phyloP scores from a whole-genome alignment of 2,113 vertebrate genomes.

The Jacana jacana region DNA sequence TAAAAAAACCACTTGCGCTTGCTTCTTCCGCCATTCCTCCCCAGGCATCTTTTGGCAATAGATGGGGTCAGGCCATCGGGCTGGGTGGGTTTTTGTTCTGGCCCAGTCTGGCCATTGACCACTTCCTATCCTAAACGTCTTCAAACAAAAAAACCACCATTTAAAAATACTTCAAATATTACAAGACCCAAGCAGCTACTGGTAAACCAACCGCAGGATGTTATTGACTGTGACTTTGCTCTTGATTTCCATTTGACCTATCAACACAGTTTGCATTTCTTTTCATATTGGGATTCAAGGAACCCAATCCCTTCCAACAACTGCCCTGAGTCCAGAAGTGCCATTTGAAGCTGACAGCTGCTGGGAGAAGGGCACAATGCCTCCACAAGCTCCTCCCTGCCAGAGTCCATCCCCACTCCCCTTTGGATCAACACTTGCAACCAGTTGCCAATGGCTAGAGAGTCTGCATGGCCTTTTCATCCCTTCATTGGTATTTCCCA shows the following conservation, averaged over 20 bases:
- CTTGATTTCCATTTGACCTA: background rate
- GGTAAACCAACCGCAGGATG: background rate
- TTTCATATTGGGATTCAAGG: background rate
- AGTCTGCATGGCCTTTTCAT: background rate
- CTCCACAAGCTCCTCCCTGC: background rate
- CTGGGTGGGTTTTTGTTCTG: background rate
- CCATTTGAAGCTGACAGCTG: conserved; percentile 24
- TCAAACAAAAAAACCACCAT: background rate
- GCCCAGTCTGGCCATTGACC: background rate
- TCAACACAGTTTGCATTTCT: background rate
- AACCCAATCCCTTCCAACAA: conserved; percentile 2
- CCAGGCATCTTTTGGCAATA: background rate
- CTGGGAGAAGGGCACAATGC: background rate
- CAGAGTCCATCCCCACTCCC: background rate
- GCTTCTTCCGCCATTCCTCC: background rate
- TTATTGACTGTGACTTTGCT: background rate
- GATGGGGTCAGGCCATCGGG: fast-evolving
- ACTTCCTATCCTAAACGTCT: background rate
- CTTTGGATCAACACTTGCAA: background rate
- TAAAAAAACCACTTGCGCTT: fast-evolving
- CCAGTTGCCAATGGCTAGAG: background rate
- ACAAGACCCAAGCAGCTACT: background rate
- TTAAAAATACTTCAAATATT: background rate
- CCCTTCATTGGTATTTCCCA: background rate
- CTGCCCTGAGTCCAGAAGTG: background rate